Conservation (phyloP, 1,140 invertebrate species). For the Musca domestica region DNA sequence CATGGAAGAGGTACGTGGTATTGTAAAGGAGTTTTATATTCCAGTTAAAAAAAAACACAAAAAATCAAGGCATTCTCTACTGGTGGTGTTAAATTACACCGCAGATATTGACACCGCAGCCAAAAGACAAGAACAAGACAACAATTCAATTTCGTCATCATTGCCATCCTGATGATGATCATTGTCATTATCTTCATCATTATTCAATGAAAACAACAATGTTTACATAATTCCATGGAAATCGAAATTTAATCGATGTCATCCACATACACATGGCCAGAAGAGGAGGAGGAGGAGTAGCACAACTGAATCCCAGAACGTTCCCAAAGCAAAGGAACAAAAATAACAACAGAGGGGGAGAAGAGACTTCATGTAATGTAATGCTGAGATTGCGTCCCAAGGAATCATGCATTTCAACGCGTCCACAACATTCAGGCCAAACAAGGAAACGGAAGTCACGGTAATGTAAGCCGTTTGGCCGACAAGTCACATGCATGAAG, state of each 20-base stretch:
- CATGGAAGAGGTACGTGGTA: too few relatives aligned
- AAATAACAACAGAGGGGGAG: too few relatives aligned
- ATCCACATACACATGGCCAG: neutral
- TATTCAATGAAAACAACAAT: neutral
- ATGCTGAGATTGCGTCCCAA: neutral
- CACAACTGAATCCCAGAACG: too few relatives aligned
- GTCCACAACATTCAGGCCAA: too few relatives aligned
- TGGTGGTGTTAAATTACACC: too few relatives aligned
- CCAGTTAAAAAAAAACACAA: too few relatives aligned
- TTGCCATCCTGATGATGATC: neutral
- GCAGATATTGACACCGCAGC: neutral
- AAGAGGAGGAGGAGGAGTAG: neutral
- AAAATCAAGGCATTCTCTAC: too few relatives aligned
- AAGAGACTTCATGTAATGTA: neutral
- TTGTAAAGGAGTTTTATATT: too few relatives aligned
- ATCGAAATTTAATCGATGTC: constrained; percentile 9
- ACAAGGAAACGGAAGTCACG: constrained; percentile 7
- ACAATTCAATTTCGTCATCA: neutral
- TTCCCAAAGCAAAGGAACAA: too few relatives aligned
- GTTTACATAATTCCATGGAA: constrained; percentile 11
- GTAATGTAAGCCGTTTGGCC: too few relatives aligned
- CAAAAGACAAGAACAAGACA: neutral
- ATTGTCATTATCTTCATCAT: neutral
- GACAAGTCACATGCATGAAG: too few relatives aligned
- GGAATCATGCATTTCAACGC: neutral